Conservation (phyloP, 2,113 vertebrate genomes). For the Apodemus sylvaticus region DNA sequence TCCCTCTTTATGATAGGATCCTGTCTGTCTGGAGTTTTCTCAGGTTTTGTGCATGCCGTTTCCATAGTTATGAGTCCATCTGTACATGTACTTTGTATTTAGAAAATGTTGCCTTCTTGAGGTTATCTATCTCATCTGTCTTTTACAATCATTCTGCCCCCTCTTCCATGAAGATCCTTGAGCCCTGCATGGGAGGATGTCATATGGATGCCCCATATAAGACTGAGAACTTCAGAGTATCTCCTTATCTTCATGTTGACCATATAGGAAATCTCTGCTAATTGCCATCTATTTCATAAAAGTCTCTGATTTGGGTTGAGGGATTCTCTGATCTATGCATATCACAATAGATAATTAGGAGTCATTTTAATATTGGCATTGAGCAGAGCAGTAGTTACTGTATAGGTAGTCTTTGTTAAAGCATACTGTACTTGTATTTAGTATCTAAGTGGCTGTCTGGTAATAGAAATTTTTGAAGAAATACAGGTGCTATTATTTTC, state of each 20-base stretch:
- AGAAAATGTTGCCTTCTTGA: background rate
- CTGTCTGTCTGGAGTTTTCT: background rate
- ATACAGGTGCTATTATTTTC: background rate
- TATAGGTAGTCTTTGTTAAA: background rate
- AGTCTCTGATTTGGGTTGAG: background rate
- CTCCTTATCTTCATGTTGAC: background rate
- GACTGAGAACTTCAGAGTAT: background rate
- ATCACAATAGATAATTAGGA: background rate
- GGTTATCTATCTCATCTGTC: background rate
- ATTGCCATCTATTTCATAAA: background rate
- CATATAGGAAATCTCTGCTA: background rate
- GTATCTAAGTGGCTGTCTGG: background rate
- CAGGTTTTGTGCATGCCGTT: too few species aligned
- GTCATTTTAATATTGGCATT: background rate
- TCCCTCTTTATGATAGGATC: background rate
- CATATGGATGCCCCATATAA: background rate
- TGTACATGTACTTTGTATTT: background rate
- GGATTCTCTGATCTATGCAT: background rate
- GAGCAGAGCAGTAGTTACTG: background rate
- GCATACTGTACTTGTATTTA: background rate
- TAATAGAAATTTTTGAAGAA: background rate
- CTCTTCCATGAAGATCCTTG: too few species aligned
- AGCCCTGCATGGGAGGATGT: background rate
- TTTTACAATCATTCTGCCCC: background rate
- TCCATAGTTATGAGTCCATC: background rate